Base-by-base conservation (phyloP, 2,113 vertebrate species). In the Aspidoscelis tigris region DNA sequence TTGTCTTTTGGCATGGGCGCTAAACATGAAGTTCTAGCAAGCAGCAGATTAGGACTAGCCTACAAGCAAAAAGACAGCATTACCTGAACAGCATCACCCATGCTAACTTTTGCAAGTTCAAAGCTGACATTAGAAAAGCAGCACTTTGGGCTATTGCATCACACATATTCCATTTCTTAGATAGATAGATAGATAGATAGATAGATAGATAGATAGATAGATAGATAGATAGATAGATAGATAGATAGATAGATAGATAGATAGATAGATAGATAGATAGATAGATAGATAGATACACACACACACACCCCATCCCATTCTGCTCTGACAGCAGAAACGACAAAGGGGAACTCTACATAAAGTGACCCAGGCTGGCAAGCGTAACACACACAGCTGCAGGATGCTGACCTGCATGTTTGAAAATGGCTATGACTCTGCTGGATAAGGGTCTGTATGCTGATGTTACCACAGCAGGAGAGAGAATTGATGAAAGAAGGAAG, bases 71-170 rank as follows among this genome's bases (percentile, higher is more conserved):
- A 1, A 77, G 69, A 83, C 26, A 76, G 76, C 50, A 92, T 92
- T 44, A 83, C 86, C 90, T 84, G 26, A 33, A 78, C 69, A 84
- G 86, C 91, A 89, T 87, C 47, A 53, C 83, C 33, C 86, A 88
- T 90, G 89, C 88, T 77, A 82, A 90, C 78, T 66, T 8, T 83
- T 65, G 50, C 72, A 78, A 82, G 33, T 61, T 65, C 74, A 84
- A 9, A 72, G 47, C 22, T 70, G 21, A 44, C 80, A 84, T 83
- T 53, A 65, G 77, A 84, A 86, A 72, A 83, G 14, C 71, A 88
- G 86, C 86, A 86, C 66, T 80, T 80, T 21, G 55, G 74, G 22
- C 84, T n/a, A 73, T 18, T 70, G 77, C 85, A 87, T 86, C 78
- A 47, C 82, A 79, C 73, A 70, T 33, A 81, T 80, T 86, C 78